Evolutionary conservation across 2,888 invertebrate species (phyloP), one percentile per base, ranked within the genome.

Genomic region (Aromia moschata): DNA sequence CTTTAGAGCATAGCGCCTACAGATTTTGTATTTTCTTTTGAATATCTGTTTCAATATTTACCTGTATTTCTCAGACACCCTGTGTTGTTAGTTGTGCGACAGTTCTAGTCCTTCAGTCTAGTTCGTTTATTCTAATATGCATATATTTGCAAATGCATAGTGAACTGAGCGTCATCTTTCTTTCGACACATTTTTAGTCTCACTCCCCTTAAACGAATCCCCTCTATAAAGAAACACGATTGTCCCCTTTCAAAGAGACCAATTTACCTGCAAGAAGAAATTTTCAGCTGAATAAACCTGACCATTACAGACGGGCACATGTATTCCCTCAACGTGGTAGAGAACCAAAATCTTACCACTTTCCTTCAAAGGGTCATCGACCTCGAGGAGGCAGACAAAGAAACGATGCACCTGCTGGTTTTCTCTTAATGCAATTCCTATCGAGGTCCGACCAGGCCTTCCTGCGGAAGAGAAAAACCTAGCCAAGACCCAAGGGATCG

Each of bases 401-500:
- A 98, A 81, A 98, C 98, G 0, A 93, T 96, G 71, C 97, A 98
- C 79, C 83, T 98, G 17, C 83, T 98, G 31, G 92, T 98, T 9
- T 96, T 72, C 85, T 99, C n/a, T 86, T 99, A 10, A 96, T 98
- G 92, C 97, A 97, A 83, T 98, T 97, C 79, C 84, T 98, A 77
- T 94, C 96, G 0, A 84, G 90, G 70, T 86, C 88, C 16, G 91
- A 92, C 77, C 89, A 90, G 79, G 93, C 94, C 0, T 92, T 76
- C 94, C 94, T 0, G 89, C 89, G 0, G 96, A 97, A 70, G 96
- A 96, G 69, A 96, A 94, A 72, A 84, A 87, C 33, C 80, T 89
- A 9, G 86, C 88, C 0, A 92, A 89, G 77, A 89, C 90, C 0
- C 94, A 97, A 79, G 91, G 89, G 60, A 88, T 95, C 68, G 96